Evolutionary conservation across 2,888 invertebrate genomes (phyloP), one percentile per base, ranked within the genome.

Genomic region (Apomyelois bistriatella): DNA sequence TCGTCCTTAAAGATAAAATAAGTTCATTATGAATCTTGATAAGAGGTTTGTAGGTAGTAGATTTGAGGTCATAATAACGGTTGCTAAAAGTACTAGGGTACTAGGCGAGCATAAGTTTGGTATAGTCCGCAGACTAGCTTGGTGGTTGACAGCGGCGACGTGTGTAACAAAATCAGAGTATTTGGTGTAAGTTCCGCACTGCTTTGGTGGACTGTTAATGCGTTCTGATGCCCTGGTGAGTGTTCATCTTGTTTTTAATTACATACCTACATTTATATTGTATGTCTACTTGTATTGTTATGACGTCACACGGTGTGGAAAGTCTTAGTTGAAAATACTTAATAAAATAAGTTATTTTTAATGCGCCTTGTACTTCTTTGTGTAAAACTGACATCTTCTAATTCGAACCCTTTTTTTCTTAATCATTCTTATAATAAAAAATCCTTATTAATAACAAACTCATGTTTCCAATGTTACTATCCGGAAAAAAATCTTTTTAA

Each of bases 161-260:
- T 85, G 85, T 84, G 83, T 87, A 87, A 87, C 84, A 74, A 50
- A 50, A 32, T 47, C 52, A 74, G 77, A 79, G 73, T 81, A 79
- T 79, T 22, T 79, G 88, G 88, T 87, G 85, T 89, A 87, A 87
- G 85, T 86, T 70, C 79, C 77, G 87, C 89, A 90, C 89, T 87
- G 89, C 89, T 90, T 90, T 88, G 89, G 89, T 90, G 88, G 82
- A 86, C 84, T 86, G 88, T 85, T 86, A 86, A 85, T 88, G 80
- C 87, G 85, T 85, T 80, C 82, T 79, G 80, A 80, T 73, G 80
- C 68, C 80, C 79, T 77, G 89, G 89, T 90, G 90, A 90, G 89
- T 90, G 88, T 83, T 79, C 85, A 87, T 87, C 80, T 74, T 88
- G 79, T 84, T 85, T 84, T 85, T 82, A 85, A 79, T 82, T 79